phyloP scores from a whole-genome alignment of 2,888 invertebrate genomes.

The Calephelis perditalis region DNA sequence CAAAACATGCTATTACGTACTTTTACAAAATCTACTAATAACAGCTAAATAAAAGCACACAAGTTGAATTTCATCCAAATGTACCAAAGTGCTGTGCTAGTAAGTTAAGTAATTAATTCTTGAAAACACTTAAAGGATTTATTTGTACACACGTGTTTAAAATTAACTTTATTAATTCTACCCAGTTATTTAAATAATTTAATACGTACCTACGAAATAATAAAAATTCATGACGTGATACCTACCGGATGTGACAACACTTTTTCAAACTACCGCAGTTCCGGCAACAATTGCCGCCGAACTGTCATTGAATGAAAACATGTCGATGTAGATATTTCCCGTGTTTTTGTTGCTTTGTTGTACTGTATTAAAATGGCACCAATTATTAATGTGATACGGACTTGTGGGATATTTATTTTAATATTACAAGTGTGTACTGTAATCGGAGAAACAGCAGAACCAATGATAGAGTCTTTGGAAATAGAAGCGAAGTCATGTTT shows the following conservation, averaged over 20 bases:
- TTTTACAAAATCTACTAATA: no score
- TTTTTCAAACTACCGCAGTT: slow-evolving; percentile 50
- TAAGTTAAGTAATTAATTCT: no score
- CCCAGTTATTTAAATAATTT: no score
- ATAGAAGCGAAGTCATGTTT: slow-evolving; percentile 35
- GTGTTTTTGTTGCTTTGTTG: slow-evolving; percentile 47
- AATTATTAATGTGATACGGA: slow-evolving; percentile 58
- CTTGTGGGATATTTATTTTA: slow-evolving; percentile 67
- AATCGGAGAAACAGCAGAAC: slow-evolving; percentile 25
- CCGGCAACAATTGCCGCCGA: slow-evolving; percentile 66
- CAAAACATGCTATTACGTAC: no score
- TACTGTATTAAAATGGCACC: slow-evolving; percentile 53
- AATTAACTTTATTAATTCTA: no score
- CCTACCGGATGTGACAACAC: slow-evolving; percentile 51
- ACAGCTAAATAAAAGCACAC: no score
- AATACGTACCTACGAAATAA: no score
- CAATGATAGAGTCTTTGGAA: slow-evolving; percentile 36
- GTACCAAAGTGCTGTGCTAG: no score
- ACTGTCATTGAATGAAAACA: slow-evolving; percentile 59
- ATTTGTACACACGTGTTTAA: no score
- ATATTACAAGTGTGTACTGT: slow-evolving; percentile 45
- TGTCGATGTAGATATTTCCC: slow-evolving; percentile 47
- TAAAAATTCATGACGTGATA: slow-evolving; percentile 1
- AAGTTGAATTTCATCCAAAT: no score
- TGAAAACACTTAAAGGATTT: no score